These are phyloP conservation scores for Lampris incognitus DNA, from an alignment of 2,113 vertebrate genomes.

Conservation along the genomic window DNA sequence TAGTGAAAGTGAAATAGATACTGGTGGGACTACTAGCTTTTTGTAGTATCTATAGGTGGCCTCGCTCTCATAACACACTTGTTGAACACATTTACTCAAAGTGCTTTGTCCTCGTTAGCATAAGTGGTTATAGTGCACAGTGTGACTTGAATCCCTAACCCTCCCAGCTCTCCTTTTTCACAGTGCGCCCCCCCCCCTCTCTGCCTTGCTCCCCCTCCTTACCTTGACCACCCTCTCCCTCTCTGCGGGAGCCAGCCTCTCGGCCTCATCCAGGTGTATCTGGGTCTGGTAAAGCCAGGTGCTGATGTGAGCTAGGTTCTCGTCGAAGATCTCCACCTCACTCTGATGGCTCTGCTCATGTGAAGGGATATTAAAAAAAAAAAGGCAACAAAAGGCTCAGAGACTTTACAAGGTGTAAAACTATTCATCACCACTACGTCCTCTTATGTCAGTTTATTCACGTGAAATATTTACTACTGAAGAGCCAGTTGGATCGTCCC, in stretches of 20 bases:
- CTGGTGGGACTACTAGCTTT: not conserved
- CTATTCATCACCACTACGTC: not conserved
- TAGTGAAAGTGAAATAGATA: not conserved
- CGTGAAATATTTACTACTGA: too few relatives aligned
- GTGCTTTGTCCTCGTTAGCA: too few relatives aligned
- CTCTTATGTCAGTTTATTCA: not conserved
- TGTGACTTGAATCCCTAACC: too few relatives aligned
- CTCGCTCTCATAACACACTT: too few relatives aligned
- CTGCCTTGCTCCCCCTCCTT: not conserved
- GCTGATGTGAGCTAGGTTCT: constrained; percentile 97
- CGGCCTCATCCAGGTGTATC: constrained; percentile 93
- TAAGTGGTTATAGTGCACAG: too few relatives aligned
- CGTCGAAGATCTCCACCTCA: constrained; percentile 96
- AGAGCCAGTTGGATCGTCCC: too few relatives aligned
- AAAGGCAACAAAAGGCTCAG: not conserved
- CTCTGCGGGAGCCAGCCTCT: constrained; percentile 87
- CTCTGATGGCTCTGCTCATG: constrained; percentile 89
- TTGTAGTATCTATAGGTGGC: too few relatives aligned
- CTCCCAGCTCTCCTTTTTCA: not conserved
- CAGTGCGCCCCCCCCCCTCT: constrained; percentile 23
- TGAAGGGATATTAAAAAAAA: not conserved
- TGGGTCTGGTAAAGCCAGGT: constrained; percentile 98
- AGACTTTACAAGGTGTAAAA: not conserved
- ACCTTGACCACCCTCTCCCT: constrained; percentile 92
- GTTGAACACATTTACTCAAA: too few relatives aligned